Conservation (phyloP, 37 sponge, comb jelly and placozoan genomes). For the Tethya wilhelma region DNA sequence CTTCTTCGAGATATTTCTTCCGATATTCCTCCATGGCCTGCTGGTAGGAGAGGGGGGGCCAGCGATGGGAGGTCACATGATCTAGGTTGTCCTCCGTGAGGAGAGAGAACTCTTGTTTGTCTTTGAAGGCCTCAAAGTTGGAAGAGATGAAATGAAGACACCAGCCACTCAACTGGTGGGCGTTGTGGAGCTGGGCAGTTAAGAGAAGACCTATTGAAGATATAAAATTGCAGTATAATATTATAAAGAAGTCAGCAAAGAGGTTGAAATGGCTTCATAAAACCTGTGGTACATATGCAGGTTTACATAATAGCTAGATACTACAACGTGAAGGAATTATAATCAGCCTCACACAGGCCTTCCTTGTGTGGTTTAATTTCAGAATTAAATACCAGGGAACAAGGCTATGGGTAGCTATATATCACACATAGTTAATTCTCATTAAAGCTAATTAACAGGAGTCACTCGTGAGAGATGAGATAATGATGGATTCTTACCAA, state of each 20-base stretch:
- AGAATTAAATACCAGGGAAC: no score
- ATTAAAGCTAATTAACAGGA: no score
- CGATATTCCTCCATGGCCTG: conserved; percentile 78
- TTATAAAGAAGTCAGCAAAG: not conserved
- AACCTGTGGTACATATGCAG: no score
- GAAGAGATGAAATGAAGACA: conserved; percentile 88
- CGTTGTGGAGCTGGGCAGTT: conserved; percentile 81
- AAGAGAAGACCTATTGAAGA: conserved; percentile 65
- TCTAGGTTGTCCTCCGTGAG: conserved; percentile 32
- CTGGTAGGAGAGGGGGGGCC: conserved; percentile 85
- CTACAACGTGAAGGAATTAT: no score
- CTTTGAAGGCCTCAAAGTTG: conserved; percentile 70
- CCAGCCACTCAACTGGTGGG: conserved; percentile 81
- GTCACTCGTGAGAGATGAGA: no score
- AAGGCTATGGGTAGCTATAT: no score
- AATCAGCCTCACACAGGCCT: no score
- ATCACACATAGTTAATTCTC: no score
- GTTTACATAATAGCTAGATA: no score
- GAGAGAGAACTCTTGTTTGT: conserved; percentile 53
- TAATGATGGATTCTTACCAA: no score
- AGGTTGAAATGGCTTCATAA: not conserved
- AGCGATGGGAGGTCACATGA: conserved; percentile 51
- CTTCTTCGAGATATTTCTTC: conserved; percentile 63
- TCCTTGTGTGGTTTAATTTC: no score
- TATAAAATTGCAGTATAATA: not conserved